Conservation (phyloP, 1,140 invertebrate genomes). For the Pomacea maculata region DNA sequence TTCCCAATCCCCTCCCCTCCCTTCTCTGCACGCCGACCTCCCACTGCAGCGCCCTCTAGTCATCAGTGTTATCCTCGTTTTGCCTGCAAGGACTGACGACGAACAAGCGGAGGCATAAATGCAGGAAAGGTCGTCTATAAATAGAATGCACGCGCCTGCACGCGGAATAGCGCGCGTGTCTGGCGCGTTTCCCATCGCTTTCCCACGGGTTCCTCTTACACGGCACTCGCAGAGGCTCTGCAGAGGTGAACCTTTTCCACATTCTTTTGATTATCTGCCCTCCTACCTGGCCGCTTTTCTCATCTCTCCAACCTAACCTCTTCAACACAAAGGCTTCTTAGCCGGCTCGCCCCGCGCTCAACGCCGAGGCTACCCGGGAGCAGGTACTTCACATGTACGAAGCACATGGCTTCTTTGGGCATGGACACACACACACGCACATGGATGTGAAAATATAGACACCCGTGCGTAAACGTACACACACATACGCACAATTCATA, state of each 20-base stretch:
- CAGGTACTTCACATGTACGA: neutral
- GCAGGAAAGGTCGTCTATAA: conserved; percentile 24
- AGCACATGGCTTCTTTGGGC: neutral
- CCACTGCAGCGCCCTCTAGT: no score
- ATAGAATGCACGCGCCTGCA: conserved; percentile 25
- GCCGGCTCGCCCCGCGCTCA: no score
- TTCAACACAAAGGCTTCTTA: no score
- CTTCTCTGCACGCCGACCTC: no score
- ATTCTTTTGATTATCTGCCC: no score
- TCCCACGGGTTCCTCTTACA: conserved; percentile 26
- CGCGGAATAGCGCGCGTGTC: conserved; percentile 24
- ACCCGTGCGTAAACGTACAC: neutral
- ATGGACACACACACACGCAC: conserved; percentile 10
- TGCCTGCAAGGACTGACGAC: conserved; percentile 5
- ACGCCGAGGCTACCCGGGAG: neutral
- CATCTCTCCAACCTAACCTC: no score
- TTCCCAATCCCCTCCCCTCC: no score
- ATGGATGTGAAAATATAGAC: neutral
- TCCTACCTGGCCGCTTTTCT: no score
- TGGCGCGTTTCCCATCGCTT: conserved; percentile 27
- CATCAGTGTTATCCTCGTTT: no score
- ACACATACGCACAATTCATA: no score
- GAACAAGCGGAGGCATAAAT: conserved; percentile 9
- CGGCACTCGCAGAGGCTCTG: conserved; percentile 22
- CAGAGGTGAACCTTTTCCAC: neutral